Evolutionary conservation across 2,797 vertebrate genomes (phyloP).

Genomic region (Phoeniculus purpureus): DNA sequence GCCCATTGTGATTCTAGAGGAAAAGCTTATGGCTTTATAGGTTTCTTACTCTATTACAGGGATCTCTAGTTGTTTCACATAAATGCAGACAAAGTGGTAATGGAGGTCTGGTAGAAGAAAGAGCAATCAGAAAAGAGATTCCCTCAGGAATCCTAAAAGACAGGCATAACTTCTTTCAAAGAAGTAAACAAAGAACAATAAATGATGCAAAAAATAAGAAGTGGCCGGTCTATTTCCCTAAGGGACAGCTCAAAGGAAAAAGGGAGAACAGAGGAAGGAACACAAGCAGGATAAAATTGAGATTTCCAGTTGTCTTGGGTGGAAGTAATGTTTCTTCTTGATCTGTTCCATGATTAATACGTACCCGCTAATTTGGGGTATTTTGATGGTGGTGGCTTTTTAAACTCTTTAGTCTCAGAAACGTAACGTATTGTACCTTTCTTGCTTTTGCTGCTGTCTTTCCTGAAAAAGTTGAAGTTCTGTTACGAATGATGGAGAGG

Average conservation of each 20-base stretch:
- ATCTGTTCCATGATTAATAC: not conserved
- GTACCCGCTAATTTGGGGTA: no score
- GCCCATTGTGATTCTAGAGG: not conserved
- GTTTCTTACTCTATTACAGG: not conserved
- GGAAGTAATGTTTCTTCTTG: not conserved
- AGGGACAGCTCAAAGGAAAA: not conserved
- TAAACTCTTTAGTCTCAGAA: not conserved
- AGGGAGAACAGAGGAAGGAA: not conserved
- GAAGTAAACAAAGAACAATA: not conserved
- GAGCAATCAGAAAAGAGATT: not conserved
- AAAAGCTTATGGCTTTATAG: not conserved
- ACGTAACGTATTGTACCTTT: not conserved
- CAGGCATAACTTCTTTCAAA: not conserved
- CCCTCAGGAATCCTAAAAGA: not conserved
- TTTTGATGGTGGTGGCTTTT: not conserved
- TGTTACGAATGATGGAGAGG: not conserved
- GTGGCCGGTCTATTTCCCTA: not conserved
- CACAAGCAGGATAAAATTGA: not conserved
- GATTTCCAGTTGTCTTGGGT: not conserved
- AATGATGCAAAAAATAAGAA: not conserved
- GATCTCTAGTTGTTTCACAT: not conserved
- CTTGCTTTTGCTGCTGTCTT: not conserved
- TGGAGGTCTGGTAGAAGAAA: not conserved
- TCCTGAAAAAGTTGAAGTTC: not conserved
- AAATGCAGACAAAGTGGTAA: conserved; percentile 5